Base-by-base conservation (phyloP, 64 coral and sea anemone species). In the Acropora yongei region DNA sequence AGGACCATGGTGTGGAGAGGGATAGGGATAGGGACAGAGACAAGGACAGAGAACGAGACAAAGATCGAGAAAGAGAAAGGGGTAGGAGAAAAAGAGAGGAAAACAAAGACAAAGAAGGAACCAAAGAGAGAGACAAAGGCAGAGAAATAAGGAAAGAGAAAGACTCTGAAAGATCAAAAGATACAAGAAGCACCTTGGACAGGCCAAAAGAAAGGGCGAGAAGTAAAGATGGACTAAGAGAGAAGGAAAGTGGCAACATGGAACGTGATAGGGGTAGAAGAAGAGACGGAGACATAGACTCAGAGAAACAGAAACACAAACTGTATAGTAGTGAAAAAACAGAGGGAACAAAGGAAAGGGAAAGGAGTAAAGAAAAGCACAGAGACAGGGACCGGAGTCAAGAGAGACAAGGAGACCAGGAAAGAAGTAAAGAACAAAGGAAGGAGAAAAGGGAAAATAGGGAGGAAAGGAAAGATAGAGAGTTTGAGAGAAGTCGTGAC, bases 391-490 rank as follows among this genome's bases (percentile, higher is more conserved):
- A 85, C 4, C 68, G 41, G 10, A 48, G 3, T 18, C 18, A 78
- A 78, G 75, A 85, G 9, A 68, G 43, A 85, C 60, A 30, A 10
- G 65, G 43, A 46, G 84, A 93, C 55, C 57, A 3, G 14, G 82
- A 85, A 8, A 85, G 18, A 39, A 85, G 82, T 49, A 67, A 47
- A 49, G 65, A 85, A 6, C 69, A 60, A 57, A 84, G 44, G 55
- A 93, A 67, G 30, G 76, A 72, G 16, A 50, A 30, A 77, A 86
- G 68, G 8, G 87, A 44, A 77, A 73, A 88, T 19, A 76, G 86
- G 16, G 90, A 92, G 43, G 53, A 43, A 49, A 78, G 90, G 67
- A 87, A 49, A 79, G 91, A 93, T 8, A 86, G 57, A 72, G 75
- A 93, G 39, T 49, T 8, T 50, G 86, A 75, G 72, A 76, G 76